These are phyloP conservation scores for Chromobotia macracanthus DNA, from an alignment of 2,797 vertebrate genomes.

Conservation along the genomic window DNA sequence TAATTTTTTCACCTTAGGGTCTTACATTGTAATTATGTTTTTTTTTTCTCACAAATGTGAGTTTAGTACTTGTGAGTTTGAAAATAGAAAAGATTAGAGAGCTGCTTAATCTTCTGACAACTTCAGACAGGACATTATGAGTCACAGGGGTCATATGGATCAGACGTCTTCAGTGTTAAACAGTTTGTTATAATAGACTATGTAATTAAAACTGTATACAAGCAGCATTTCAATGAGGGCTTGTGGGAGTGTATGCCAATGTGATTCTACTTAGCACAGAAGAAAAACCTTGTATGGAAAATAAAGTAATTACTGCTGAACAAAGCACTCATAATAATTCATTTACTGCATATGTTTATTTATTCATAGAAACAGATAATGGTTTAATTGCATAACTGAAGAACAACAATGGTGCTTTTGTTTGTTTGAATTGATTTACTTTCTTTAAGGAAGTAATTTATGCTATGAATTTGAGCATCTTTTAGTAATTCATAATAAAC, in stretches of 20 bases:
- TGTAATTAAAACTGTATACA: background rate
- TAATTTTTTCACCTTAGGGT: background rate
- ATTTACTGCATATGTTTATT: conserved; percentile 13
- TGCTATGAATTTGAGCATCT: background rate
- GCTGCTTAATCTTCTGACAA: background rate
- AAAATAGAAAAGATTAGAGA: background rate
- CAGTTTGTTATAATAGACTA: background rate
- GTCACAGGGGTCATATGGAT: conserved; percentile 11
- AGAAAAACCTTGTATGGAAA: conserved; percentile 18
- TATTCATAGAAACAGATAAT: conserved; percentile 34
- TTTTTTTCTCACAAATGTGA: too few species aligned
- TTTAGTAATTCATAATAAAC: conserved; percentile 3
- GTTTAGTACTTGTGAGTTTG: too few species aligned
- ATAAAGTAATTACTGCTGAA: conserved; percentile 11
- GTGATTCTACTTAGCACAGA: background rate
- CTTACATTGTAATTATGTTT: too few species aligned
- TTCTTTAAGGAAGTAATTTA: conserved; percentile 8
- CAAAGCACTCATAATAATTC: conserved; percentile 39
- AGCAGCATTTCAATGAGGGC: conserved; percentile 18
- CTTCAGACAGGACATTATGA: background rate
- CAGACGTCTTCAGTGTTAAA: conserved; percentile 13
- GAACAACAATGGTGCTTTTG: conserved; percentile 4
- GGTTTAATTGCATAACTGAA: conserved; percentile 37
- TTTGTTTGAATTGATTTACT: conserved; percentile 7
- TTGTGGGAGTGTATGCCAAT: background rate